These are phyloP conservation scores for Halcyon leucocephala DNA, from an alignment of 2,797 vertebrate genomes.

Conservation along the genomic window DNA sequence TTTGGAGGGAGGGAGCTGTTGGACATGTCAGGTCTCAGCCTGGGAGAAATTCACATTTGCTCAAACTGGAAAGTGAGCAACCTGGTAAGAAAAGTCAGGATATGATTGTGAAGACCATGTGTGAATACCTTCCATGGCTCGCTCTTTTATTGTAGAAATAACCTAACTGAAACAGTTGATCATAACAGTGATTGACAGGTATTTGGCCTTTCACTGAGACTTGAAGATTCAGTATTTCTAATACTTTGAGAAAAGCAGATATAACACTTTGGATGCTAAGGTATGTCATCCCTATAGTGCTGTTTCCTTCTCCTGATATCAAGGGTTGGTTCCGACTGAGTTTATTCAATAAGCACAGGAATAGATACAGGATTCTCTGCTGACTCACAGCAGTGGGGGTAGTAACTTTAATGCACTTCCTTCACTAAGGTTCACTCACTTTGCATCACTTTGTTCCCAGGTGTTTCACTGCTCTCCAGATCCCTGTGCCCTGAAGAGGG, in stretches of 20 bases:
- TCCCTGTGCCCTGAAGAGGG: fast-evolving
- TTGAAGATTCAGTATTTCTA: neutral
- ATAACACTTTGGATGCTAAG: neutral
- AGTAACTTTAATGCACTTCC: neutral
- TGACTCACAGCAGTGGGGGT: neutral
- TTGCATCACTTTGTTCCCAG: neutral
- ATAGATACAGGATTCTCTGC: neutral
- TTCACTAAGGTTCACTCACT: neutral
- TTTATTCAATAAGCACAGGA: too few relatives aligned
- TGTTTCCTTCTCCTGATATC: neutral
- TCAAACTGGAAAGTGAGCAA: fast-evolving
- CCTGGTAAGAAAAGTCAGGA: neutral
- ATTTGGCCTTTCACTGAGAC: neutral
- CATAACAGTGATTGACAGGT: neutral
- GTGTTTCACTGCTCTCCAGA: neutral
- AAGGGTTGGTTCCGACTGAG: too few relatives aligned
- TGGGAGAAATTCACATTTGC: neutral
- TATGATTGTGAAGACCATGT: neutral
- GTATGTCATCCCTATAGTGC: neutral
- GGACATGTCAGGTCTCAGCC: neutral
- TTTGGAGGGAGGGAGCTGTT: neutral
- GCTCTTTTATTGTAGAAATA: neutral
- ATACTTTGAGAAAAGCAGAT: neutral
- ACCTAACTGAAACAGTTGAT: neutral
- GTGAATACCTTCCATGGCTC: neutral